phyloP scores from a whole-genome alignment of 2,113 vertebrate genomes.

The Dendrocopos noguchii region DNA sequence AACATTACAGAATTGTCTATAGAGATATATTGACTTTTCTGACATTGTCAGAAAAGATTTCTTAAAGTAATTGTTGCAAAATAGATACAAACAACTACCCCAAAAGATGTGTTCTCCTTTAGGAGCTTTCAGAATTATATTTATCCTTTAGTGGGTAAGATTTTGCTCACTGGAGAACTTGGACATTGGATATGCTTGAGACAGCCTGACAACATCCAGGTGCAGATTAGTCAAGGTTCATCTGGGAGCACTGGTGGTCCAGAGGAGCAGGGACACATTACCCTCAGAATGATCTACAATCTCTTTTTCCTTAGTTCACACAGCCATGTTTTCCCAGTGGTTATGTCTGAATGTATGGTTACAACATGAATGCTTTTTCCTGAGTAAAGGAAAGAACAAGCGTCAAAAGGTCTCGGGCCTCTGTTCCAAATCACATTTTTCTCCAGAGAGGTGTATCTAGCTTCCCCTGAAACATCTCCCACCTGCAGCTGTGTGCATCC shows the following conservation, averaged over 20 bases:
- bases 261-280: neutral
- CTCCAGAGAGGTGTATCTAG: neutral
- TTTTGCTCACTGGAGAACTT: constrained; percentile 7
- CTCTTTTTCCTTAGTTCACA: neutral
- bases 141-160: neutral
- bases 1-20: neutral
- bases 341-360: neutral
- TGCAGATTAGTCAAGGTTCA: neutral
- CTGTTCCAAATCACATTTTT: neutral
- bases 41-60: constrained; percentile 42
- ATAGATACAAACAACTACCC: neutral
- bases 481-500: neutral
- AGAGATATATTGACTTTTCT: constrained; percentile 40
- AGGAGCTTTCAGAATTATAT: constrained; percentile 13
- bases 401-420: neutral
- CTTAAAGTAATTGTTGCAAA: constrained; percentile 44
- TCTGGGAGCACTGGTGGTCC: neutral
- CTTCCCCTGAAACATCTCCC: neutral
- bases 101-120: neutral
- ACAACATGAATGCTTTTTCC: neutral
- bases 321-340: neutral
- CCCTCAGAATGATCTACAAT: accelerated
- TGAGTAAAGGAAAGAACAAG: neutral
- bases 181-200: neutral
- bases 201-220: neutral